phyloP scores from a whole-genome alignment of 2,113 vertebrate species.

The Copsychus sechellarum region DNA sequence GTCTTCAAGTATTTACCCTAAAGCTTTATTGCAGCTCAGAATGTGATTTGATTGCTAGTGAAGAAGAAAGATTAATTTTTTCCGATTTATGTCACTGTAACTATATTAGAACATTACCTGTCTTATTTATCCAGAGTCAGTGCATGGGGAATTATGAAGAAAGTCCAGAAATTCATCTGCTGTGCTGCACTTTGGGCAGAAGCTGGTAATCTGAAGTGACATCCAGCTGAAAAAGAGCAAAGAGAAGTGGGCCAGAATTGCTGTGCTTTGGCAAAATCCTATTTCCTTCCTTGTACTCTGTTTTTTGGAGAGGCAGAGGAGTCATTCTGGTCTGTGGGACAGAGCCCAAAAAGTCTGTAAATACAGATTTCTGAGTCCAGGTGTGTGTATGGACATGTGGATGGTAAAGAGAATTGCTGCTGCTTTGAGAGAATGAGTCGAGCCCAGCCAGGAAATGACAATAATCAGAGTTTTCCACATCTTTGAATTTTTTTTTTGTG shows the following conservation, averaged over 20 bases:
- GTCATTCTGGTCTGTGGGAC: not conserved
- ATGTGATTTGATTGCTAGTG: not conserved
- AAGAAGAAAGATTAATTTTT: not conserved
- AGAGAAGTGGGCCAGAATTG: not conserved
- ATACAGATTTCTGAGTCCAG: fast-evolving
- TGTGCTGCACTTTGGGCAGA: not conserved
- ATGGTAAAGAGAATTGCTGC: not conserved
- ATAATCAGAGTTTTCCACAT: not conserved
- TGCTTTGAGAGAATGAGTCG: not conserved
- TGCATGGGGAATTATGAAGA: not conserved
- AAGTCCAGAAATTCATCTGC: not conserved
- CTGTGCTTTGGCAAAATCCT: not conserved
- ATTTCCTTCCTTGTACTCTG: not conserved
- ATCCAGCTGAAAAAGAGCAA: not conserved
- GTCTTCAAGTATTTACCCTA: not conserved
- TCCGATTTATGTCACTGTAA: not conserved
- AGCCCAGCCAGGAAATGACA: not conserved
- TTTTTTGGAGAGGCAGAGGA: not conserved
- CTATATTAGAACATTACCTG: not conserved
- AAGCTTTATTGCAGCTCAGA: not conserved
- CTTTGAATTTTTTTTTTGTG: fast-evolving
- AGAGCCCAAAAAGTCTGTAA: not conserved
- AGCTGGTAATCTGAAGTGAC: not conserved
- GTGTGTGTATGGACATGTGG: fast-evolving
- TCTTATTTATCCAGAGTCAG: not conserved